Percentiles rank a stretch among this genome's conserved stretches.
These are phyloP conservation scores for Plodia interpunctella DNA, from an alignment of 1,140 invertebrate genomes.

Conservation along the genomic window DNA sequence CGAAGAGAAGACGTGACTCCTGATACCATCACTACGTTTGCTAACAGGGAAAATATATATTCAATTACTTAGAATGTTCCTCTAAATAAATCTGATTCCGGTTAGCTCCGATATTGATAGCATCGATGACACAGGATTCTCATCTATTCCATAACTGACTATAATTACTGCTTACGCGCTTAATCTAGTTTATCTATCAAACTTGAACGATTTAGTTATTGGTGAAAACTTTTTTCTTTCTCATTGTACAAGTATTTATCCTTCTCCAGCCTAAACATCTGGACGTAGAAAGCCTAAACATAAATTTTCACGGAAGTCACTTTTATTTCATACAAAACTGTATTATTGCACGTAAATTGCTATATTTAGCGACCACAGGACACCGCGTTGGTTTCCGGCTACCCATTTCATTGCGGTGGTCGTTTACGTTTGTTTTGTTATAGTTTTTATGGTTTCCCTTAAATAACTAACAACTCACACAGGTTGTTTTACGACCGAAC, in stretches of 20 bases:
- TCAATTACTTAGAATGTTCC: slow-evolving; percentile 13
- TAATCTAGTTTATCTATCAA: too few species aligned
- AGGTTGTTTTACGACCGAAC: slow-evolving; percentile 34
- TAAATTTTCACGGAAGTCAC: not conserved
- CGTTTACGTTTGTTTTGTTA: slow-evolving; percentile 54
- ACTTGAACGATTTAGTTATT: too few species aligned
- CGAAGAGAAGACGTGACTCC: slow-evolving; percentile 11
- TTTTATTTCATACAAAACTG: too few species aligned
- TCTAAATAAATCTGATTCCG: not conserved
- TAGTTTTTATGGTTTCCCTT: slow-evolving; percentile 55
- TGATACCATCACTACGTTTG: slow-evolving; percentile 10
- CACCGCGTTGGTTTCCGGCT: slow-evolving; percentile 49
- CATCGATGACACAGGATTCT: not conserved
- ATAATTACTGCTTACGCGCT: not conserved
- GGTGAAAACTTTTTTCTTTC: too few species aligned
- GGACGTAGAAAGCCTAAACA: too few species aligned
- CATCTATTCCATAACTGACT: not conserved
- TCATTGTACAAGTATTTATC: too few species aligned
- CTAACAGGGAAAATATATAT: not conserved
- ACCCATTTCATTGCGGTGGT: slow-evolving; percentile 54
- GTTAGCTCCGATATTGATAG: slow-evolving; percentile 9
- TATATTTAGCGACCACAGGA: slow-evolving; percentile 45
- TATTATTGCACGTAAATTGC: slow-evolving; percentile 17
- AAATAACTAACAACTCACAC: slow-evolving; percentile 48
- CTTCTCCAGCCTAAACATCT: not conserved